These are phyloP conservation scores for Bufo bufo DNA, from an alignment of 2,113 vertebrate genomes.

Conservation along the genomic window DNA sequence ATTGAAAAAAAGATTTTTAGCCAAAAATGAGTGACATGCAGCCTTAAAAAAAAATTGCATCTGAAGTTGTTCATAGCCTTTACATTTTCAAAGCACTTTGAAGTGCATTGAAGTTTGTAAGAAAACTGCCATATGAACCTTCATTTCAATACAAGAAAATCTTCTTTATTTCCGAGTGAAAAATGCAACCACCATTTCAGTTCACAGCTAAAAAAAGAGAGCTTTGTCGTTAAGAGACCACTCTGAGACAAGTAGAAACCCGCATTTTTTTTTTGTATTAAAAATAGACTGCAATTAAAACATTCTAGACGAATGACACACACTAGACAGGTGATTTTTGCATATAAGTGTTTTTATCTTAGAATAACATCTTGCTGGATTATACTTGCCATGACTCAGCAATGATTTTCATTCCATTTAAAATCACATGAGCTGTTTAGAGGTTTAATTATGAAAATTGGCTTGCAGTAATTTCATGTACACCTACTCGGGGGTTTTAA, in stretches of 20 bases:
- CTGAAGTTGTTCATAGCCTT: too few relatives aligned
- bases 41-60: too few relatives aligned
- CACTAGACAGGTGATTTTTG: conserved; percentile 46
- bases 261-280: neutral
- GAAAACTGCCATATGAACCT: too few relatives aligned
- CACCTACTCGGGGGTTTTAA: conserved; percentile 16
- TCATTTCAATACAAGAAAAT: neutral
- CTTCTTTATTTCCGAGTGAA: neutral
- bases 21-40: too few relatives aligned
- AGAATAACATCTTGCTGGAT: conserved; percentile 44
- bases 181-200: neutral
- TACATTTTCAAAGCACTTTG: too few relatives aligned
- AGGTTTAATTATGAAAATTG: conserved; percentile 44
- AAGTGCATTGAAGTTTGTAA: too few relatives aligned
- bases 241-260: neutral
- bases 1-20: too few relatives aligned
- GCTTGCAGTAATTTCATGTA: conserved; percentile 17
- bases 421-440: conserved; percentile 26
- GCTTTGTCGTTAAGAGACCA: neutral
- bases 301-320: conserved; percentile 53
- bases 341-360: conserved; percentile 47
- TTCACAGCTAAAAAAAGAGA: neutral
- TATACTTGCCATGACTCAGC: conserved; percentile 48
- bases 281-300: conserved; percentile 52
- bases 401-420: conserved; percentile 33